These are phyloP conservation scores for Aselliscus stoliczkanus DNA, from an alignment of 2,797 vertebrate species.

Conservation along the genomic window DNA sequence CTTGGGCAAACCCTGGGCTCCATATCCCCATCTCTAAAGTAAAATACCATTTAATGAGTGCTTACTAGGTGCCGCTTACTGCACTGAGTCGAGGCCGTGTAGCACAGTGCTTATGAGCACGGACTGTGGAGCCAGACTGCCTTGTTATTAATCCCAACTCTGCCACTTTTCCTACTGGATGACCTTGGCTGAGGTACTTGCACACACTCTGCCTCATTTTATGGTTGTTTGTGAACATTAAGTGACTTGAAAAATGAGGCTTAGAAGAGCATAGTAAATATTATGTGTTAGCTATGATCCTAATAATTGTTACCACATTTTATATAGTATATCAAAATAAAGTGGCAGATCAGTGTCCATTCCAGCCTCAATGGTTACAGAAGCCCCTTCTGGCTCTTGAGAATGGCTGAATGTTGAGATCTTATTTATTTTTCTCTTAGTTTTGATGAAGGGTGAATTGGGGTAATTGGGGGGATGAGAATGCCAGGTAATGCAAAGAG, in stretches of 20 bases:
- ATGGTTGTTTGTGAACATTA: neutral
- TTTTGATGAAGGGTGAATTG: slow-evolving; percentile 1
- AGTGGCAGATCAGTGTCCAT: neutral
- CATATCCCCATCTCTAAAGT: neutral
- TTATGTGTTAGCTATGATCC: neutral
- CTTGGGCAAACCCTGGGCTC: neutral
- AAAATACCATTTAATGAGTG: neutral
- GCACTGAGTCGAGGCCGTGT: neutral
- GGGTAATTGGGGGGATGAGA: neutral
- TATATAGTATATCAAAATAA: neutral
- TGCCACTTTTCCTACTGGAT: neutral
- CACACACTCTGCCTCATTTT: neutral
- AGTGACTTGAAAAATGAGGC: neutral
- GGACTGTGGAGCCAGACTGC: neutral
- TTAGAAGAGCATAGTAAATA: slow-evolving; percentile 4
- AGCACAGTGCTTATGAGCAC: neutral
- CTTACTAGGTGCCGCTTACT: neutral
- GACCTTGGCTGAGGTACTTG: neutral
- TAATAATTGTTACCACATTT: neutral
- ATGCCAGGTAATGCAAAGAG: neutral
- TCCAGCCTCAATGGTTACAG: neutral
- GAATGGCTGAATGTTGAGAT: neutral
- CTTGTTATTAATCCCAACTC: neutral
- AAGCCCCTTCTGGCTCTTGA: neutral
- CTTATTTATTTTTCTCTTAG: neutral